These are phyloP conservation scores for Tetanocera ferruginea DNA, from an alignment of 2,888 invertebrate species.

Conservation along the genomic window DNA sequence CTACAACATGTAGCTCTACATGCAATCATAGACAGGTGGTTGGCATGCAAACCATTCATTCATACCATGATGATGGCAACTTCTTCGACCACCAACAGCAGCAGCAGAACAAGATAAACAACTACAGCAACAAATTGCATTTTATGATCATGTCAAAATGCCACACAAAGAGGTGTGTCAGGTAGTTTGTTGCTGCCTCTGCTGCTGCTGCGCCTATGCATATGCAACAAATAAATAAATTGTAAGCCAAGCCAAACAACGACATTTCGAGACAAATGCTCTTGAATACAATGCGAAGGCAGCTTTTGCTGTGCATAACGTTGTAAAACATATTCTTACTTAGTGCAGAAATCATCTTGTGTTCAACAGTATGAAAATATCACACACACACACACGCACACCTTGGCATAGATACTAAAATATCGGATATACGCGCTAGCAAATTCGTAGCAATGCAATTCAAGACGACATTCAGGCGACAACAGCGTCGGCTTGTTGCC, in stretches of 20 bases:
- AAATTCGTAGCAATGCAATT: background rate
- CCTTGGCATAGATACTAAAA: background rate
- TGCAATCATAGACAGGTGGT: constrained; percentile 3
- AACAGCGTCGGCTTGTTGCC: background rate
- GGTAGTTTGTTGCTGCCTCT: background rate
- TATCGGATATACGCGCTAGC: background rate
- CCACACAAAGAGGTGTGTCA: background rate
- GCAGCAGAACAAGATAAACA: constrained; percentile 24
- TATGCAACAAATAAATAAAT: constrained; percentile 41
- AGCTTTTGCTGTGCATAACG: constrained; percentile 33
- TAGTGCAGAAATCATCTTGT: constrained; percentile 3
- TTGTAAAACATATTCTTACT: background rate
- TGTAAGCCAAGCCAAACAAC: background rate
- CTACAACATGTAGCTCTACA: no score
- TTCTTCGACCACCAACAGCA: background rate
- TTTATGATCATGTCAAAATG: constrained; percentile 43
- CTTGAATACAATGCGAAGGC: background rate
- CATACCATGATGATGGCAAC: background rate
- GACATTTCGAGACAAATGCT: constrained; percentile 12
- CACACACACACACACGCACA: background rate
- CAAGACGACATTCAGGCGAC: background rate
- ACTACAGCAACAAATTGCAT: constrained; percentile 58
- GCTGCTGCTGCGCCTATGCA: constrained; percentile 43
- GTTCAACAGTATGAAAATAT: background rate
- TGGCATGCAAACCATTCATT: constrained; percentile 39